Conservation (phyloP, 2,888 invertebrate genomes). For the Phlogophora meticulosa region DNA sequence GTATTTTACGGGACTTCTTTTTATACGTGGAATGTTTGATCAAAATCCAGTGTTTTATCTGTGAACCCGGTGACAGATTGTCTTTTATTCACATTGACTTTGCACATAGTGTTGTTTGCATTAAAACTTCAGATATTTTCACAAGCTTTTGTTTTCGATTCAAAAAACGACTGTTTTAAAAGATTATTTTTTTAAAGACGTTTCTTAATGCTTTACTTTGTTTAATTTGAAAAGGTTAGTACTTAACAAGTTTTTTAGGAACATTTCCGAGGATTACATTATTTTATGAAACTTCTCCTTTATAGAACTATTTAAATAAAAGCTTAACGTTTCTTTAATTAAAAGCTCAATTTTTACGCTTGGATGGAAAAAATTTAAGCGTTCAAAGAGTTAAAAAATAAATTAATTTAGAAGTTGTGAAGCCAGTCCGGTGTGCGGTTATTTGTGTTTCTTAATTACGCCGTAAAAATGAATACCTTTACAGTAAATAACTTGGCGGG, state of each 20-base stretch:
- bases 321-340: constrained; percentile 46
- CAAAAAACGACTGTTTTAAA: background rate
- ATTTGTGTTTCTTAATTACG: constrained; percentile 60
- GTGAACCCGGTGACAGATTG: constrained; percentile 28
- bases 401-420: constrained; percentile 56
- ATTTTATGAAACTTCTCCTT: constrained; percentile 48
- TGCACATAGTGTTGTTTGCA: constrained; percentile 8
- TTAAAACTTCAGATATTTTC: background rate
- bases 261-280: constrained; percentile 41
- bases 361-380: constrained; percentile 41
- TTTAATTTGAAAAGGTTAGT: constrained; percentile 42
- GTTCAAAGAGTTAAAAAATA: constrained; percentile 50
- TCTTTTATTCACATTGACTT: constrained; percentile 18
- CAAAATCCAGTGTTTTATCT: constrained; percentile 45
- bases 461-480: constrained; percentile 47
- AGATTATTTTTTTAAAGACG: constrained; percentile 7
- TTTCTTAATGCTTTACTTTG: constrained; percentile 23
- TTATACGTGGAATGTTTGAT: constrained; percentile 48
- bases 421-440: constrained; percentile 42
- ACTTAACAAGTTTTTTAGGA: constrained; percentile 48
- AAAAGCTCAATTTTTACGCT: constrained; percentile 50
- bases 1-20: constrained; percentile 54
- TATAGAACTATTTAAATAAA: constrained; percentile 58
- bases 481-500: constrained; percentile 12
- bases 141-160: constrained; percentile 1